Evolutionary conservation across 2,113 vertebrate species (phyloP).

Genomic region (Cyphomyrus discorhynchus): DNA sequence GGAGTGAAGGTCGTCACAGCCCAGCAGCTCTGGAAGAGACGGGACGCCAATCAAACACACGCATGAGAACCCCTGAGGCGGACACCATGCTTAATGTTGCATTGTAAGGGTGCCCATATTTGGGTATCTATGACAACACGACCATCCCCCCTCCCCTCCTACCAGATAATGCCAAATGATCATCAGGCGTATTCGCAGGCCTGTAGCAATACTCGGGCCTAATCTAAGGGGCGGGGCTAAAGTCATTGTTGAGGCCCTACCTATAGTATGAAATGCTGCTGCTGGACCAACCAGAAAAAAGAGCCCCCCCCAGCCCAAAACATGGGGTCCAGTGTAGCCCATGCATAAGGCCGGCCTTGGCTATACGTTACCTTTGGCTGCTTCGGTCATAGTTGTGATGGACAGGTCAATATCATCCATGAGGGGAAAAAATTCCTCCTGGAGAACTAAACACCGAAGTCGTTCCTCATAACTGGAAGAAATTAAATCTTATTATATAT

Average conservation of each 20-base stretch:
- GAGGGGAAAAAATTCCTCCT: slow-evolving; percentile 66
- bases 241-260: not conserved
- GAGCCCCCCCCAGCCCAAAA: not conserved
- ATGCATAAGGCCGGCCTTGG: not conserved
- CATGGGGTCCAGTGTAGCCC: not conserved
- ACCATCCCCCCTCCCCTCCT: not conserved
- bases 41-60: not conserved
- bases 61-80: not conserved
- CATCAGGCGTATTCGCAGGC: not conserved
- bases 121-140: not conserved
- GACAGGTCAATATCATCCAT: slow-evolving; percentile 53
- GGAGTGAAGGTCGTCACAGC: slow-evolving; percentile 62
- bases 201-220: not conserved
- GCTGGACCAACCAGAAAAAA: not conserved
- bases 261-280: not conserved
- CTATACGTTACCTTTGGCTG: slow-evolving; percentile 52
- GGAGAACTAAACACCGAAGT: slow-evolving; percentile 61
- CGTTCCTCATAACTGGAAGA: slow-evolving; percentile 59
- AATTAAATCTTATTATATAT: not conserved
- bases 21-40: slow-evolving; percentile 58
- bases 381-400: slow-evolving; percentile 53
- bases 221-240: not conserved
- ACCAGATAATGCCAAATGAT: not conserved
- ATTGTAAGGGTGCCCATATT: not conserved
- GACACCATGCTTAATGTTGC: not conserved